Percentiles rank a stretch among this genome's conserved stretches.
Evolutionary conservation across 2,888 invertebrate genomes (phyloP).

Genomic region (Orthonychiurus folsomi): DNA sequence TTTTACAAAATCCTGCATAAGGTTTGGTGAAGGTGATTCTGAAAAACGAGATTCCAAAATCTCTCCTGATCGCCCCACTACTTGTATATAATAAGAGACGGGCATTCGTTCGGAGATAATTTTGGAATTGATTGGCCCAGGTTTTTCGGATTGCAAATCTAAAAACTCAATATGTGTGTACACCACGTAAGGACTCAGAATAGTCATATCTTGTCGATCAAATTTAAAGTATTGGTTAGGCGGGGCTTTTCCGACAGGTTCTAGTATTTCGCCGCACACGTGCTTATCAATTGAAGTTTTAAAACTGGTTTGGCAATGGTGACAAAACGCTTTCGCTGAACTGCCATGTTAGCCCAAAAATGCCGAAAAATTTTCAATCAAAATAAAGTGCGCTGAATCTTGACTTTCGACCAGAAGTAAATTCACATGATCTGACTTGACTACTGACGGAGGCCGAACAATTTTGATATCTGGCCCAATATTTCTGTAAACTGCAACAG

Average conservation of each 20-base stretch:
- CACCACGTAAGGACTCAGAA: neutral
- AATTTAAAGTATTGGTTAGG: neutral
- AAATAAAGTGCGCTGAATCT: neutral
- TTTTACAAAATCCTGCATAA: neutral
- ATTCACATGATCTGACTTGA: neutral
- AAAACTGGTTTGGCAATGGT: neutral
- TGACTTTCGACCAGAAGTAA: neutral
- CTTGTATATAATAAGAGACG: neutral
- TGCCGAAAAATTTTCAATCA: no score
- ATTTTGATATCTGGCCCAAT: neutral
- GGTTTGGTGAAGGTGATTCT: neutral
- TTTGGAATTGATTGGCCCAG: neutral
- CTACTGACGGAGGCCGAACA: neutral
- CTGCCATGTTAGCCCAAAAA: neutral
- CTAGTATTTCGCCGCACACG: neutral
- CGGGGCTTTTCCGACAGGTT: neutral
- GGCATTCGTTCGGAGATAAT: neutral
- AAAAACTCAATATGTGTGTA: neutral
- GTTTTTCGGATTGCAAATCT: neutral
- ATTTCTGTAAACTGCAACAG: neutral
- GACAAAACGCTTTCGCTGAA: neutral
- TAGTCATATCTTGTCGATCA: neutral
- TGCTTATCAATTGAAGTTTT: neutral
- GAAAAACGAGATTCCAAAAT: neutral
- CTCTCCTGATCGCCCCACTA: neutral